A percentile compares a stretch with the other conserved stretches of the same genome.
Conservation (phyloP, 2,888 invertebrate genomes). For the Pristionchus arcanus region DNA sequence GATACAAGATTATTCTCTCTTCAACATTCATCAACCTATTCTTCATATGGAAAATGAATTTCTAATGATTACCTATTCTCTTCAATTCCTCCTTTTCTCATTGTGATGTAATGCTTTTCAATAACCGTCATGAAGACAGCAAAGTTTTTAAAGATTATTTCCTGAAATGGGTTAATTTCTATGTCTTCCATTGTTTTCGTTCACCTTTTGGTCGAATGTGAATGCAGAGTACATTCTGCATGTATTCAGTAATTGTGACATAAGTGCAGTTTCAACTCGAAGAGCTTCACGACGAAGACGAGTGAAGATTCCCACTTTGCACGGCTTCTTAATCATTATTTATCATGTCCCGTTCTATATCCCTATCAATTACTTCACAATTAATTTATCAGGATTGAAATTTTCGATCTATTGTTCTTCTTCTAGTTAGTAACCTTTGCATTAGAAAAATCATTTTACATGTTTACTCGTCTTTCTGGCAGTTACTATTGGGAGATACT, state of each 20-base stretch:
- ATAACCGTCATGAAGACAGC: slow-evolving; percentile 20
- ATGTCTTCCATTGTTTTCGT: too few relatives aligned
- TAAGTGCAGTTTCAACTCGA: slow-evolving; percentile 33
- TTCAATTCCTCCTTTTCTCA: slow-evolving; percentile 53
- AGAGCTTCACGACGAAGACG: slow-evolving; percentile 50
- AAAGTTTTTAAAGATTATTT: slow-evolving; percentile 47
- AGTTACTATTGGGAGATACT: too few relatives aligned
- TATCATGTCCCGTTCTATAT: too few relatives aligned
- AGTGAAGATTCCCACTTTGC: slow-evolving; percentile 29
- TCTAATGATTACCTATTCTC: background rate
- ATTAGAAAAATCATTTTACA: too few relatives aligned
- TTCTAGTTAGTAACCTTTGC: too few relatives aligned
- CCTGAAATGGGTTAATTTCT: background rate
- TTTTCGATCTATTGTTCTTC: too few relatives aligned
- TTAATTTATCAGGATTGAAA: too few relatives aligned
- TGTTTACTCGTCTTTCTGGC: too few relatives aligned
- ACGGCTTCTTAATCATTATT: background rate
- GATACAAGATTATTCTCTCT: background rate
- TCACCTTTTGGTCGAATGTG: background rate
- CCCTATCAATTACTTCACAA: background rate
- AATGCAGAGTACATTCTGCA: slow-evolving; percentile 10
- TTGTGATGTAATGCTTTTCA: slow-evolving; percentile 50
- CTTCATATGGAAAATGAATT: background rate
- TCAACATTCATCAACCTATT: background rate
- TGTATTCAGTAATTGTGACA: slow-evolving; percentile 19